These are phyloP conservation scores for Tenebrio molitor DNA, from an alignment of 1,140 invertebrate genomes.

Conservation along the genomic window DNA sequence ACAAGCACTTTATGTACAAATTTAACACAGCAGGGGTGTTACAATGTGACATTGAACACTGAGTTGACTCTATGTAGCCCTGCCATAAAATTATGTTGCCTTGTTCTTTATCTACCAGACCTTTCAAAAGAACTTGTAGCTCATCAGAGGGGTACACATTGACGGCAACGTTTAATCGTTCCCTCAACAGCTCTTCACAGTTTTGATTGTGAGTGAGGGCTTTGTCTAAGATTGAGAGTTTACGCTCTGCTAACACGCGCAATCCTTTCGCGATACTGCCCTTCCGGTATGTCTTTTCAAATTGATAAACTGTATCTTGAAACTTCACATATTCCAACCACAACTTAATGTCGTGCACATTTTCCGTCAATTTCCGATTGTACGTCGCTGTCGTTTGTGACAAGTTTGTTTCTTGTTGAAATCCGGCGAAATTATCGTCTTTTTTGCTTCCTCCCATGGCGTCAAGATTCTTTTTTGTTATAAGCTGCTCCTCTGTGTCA, in stretches of 20 bases:
- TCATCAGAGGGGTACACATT: constrained; percentile 71
- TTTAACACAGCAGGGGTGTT: constrained; percentile 70
- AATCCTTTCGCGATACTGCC: constrained; percentile 65
- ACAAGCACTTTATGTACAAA: constrained; percentile 71
- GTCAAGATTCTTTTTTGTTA: constrained; percentile 55
- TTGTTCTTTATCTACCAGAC: constrained; percentile 68
- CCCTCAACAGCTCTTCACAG: constrained; percentile 67
- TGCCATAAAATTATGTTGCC: constrained; percentile 73
- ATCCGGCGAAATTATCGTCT: constrained; percentile 56
- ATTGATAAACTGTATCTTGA: constrained; percentile 69
- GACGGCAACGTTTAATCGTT: constrained; percentile 69
- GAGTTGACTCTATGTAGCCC: constrained; percentile 70
- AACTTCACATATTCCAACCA: constrained; percentile 73
- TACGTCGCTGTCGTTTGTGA: constrained; percentile 68
- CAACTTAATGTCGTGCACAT: constrained; percentile 68
- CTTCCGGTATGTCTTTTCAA: constrained; percentile 65
- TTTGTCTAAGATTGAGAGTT: constrained; percentile 72
- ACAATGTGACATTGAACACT: constrained; percentile 74
- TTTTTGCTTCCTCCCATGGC: constrained; percentile 50
- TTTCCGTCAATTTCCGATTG: constrained; percentile 68
- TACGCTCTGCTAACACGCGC: constrained; percentile 68
- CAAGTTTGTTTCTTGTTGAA: constrained; percentile 67
- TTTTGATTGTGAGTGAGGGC: constrained; percentile 69
- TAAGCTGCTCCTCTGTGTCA: constrained; percentile 58
- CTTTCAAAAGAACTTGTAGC: constrained; percentile 67